phyloP scores from a whole-genome alignment of 2,888 invertebrate species.

The Matsumyia berberina region DNA sequence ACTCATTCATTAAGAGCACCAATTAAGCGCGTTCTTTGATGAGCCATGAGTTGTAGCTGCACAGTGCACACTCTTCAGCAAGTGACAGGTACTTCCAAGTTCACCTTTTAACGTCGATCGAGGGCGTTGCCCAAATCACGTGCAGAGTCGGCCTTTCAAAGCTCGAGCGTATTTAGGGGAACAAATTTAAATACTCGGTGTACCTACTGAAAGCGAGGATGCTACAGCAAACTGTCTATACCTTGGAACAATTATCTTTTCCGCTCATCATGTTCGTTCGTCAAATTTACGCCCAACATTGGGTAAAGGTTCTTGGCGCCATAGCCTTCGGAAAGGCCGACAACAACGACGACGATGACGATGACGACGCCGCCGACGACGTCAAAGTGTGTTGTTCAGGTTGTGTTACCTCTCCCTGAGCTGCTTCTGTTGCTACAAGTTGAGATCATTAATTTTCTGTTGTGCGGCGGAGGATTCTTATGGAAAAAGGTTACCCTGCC shows the following conservation, averaged over 20 bases:
- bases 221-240: constrained; percentile 26
- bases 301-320: constrained; percentile 55
- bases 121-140: constrained; percentile 70
- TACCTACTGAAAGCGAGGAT: constrained; percentile 5
- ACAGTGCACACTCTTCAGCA: constrained; percentile 27
- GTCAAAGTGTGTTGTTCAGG: constrained; percentile 48
- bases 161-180: constrained; percentile 59
- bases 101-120: constrained; percentile 73
- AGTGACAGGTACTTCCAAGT: constrained; percentile 75
- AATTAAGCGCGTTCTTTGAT: constrained; percentile 72
- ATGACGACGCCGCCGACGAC: constrained; percentile 1
- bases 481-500: constrained; percentile 63
- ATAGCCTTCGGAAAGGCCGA: constrained; percentile 51
- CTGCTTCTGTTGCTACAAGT: constrained; percentile 59
- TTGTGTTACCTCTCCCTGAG: constrained; percentile 16
- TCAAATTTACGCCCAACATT: constrained; percentile 72
- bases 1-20: constrained; percentile 76
- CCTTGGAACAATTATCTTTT: constrained; percentile 72
- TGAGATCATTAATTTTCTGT: constrained; percentile 73
- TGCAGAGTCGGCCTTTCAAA: constrained; percentile 61
- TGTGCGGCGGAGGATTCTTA: constrained; percentile 32
- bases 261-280: constrained; percentile 75
- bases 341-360: constrained; percentile 41
- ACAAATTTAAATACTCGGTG: constrained; percentile 55
- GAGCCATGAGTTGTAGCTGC: not conserved